phyloP scores from a whole-genome alignment of 2,797 vertebrate species.

The Sternotherus odoratus region DNA sequence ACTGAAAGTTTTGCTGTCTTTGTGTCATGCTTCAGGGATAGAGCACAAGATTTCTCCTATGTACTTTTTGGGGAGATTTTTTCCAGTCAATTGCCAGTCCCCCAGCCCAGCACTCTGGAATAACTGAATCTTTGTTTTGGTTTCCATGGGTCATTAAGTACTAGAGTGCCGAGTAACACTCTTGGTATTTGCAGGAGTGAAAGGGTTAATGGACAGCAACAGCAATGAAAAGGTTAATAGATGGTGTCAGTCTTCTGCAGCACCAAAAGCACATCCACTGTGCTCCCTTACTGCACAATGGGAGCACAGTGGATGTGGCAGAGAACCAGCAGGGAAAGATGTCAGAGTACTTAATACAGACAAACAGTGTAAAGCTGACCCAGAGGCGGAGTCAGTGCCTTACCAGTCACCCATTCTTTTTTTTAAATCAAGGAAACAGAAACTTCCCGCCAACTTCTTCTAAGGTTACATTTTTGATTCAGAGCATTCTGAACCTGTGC shows the following conservation, averaged over 20 bases:
- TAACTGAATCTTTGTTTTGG: neutral
- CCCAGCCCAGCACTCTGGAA: neutral
- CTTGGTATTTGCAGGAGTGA: neutral
- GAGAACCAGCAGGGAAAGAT: neutral
- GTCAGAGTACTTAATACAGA: conserved; percentile 8
- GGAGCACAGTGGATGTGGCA: neutral
- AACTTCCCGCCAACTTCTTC: conserved; percentile 49
- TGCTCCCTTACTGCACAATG: neutral
- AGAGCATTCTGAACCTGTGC: conserved; percentile 19
- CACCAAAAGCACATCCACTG: no score
- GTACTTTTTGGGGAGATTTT: neutral
- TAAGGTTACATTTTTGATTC: conserved; percentile 1
- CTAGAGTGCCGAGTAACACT: neutral
- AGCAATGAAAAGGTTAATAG: neutral
- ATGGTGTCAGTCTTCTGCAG: neutral
- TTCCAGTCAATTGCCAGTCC: neutral
- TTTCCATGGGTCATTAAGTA: neutral
- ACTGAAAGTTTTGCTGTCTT: neutral
- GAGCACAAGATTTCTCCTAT: neutral
- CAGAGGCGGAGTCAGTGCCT: conserved; percentile 20
- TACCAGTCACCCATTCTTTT: conserved; percentile 13
- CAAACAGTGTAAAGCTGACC: conserved; percentile 31
- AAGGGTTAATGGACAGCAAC: rapidly evolving
- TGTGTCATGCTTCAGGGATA: neutral
- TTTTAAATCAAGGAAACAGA: conserved; percentile 62